These are phyloP conservation scores for Harpagoxenus sublaevis DNA, from an alignment of 2,888 invertebrate species.

Conservation along the genomic window DNA sequence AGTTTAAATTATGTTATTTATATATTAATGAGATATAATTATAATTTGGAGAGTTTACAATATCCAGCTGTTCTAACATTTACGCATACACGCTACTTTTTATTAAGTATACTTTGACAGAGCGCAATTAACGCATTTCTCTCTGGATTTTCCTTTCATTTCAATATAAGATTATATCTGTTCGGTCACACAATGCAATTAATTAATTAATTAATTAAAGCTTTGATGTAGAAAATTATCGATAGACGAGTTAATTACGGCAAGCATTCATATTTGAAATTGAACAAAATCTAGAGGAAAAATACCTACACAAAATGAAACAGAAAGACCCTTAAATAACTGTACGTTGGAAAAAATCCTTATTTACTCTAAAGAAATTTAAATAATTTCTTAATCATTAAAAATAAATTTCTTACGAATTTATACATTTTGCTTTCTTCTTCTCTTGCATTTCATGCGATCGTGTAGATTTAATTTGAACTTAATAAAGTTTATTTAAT, in stretches of 20 bases:
- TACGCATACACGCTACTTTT: background rate
- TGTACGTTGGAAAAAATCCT: background rate
- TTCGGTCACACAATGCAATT: background rate
- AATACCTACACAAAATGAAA: background rate
- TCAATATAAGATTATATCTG: conserved; percentile 24
- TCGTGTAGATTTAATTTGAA: background rate
- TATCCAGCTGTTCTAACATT: background rate
- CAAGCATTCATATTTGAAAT: conserved; percentile 7
- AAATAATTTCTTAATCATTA: background rate
- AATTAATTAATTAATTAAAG: conserved; percentile 37
- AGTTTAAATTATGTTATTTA: background rate
- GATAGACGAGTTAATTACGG: conserved; percentile 2
- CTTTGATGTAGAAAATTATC: conserved; percentile 24
- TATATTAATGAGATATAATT: background rate
- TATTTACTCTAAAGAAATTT: background rate
- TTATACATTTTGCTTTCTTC: background rate
- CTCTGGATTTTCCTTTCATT: background rate
- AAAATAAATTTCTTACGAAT: conserved; percentile 1
- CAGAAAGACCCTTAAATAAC: background rate
- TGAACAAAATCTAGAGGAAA: background rate
- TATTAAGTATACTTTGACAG: background rate
- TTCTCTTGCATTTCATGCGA: background rate
- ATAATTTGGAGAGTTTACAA: background rate
- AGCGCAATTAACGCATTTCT: background rate
- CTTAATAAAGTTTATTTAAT: conserved; percentile 35